Evolutionary conservation across 2,888 invertebrate genomes (phyloP).

Genomic region (Athetis lepigone): DNA sequence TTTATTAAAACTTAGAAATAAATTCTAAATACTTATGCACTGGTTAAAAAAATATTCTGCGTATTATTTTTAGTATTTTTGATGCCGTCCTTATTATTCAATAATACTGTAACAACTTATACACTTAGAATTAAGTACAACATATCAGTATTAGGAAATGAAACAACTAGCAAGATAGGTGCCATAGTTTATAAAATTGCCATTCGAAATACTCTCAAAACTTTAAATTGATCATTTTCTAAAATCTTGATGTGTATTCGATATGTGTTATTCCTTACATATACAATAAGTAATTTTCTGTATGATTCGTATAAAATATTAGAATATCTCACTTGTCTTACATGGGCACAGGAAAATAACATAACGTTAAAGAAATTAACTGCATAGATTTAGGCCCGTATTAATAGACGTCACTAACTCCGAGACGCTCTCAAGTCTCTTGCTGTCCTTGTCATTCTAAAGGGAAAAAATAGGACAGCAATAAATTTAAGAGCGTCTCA

Average conservation of each 20-base stretch:
- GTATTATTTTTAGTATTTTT: slow-evolving; percentile 61
- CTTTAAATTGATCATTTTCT: slow-evolving; percentile 13
- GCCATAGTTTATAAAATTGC: slow-evolving; percentile 73
- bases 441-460: no score
- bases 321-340: no score
- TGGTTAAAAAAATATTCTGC: slow-evolving; percentile 19
- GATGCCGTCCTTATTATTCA: slow-evolving; percentile 71
- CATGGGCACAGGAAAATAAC: slow-evolving; percentile 34
- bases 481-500: no score
- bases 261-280: slow-evolving; percentile 5
- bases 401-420: no score
- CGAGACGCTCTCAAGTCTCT: no score
- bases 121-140: slow-evolving; percentile 74
- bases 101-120: slow-evolving; percentile 43
- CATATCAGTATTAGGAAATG: slow-evolving; percentile 79
- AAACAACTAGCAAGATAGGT: slow-evolving; percentile 71
- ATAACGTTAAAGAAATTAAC: slow-evolving; percentile 11
- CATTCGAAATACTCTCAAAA: slow-evolving; percentile 39
- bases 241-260: slow-evolving; percentile 1
- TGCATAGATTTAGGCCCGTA: slow-evolving; percentile 26
- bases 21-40: slow-evolving; percentile 10
- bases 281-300: slow-evolving; percentile 4
- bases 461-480: no score
- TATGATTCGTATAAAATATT: no score
- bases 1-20: not conserved